Conservation (phyloP, 1,140 invertebrate species). For the Papilio machaon region DNA sequence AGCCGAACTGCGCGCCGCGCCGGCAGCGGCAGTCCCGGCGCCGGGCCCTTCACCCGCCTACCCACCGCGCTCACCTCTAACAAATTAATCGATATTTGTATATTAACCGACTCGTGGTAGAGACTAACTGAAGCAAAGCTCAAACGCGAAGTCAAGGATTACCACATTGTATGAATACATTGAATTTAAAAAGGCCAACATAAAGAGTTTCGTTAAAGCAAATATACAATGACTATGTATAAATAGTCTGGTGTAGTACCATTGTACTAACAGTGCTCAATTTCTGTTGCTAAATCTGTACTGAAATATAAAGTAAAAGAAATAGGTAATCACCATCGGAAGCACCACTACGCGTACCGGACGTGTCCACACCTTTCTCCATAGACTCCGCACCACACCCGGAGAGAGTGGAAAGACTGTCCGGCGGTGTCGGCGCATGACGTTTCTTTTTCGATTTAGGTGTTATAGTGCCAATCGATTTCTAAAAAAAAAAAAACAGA, state of each 20-base stretch:
- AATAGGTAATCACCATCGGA: constrained; percentile 56
- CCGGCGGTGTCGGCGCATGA: constrained; percentile 86
- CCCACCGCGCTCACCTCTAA: constrained; percentile 49
- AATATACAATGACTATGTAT: too few species aligned
- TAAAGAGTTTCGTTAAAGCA: too few species aligned
- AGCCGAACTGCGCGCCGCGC: constrained; percentile 83
- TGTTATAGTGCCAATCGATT: constrained; percentile 71
- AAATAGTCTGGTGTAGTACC: too few species aligned
- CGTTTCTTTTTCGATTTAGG: constrained; percentile 85
- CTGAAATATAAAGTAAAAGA: constrained; percentile 15
- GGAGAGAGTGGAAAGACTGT: constrained; percentile 68
- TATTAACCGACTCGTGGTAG: not conserved
- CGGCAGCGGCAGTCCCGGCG: constrained; percentile 89
- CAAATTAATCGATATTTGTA: not conserved
- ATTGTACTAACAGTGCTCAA: too few species aligned
- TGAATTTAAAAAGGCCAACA: too few species aligned
- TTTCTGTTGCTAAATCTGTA: not conserved
- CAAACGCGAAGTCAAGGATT: too few species aligned
- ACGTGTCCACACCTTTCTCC: constrained; percentile 60
- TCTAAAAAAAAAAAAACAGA: constrained; percentile 49
- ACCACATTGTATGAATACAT: too few species aligned
- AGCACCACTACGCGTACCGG: constrained; percentile 48
- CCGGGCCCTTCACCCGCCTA: constrained; percentile 90
- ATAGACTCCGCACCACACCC: constrained; percentile 56
- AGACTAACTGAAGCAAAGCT: too few species aligned